Evolutionary conservation across 2,113 vertebrate species (phyloP).

Genomic region (Ctenomys sociabilis): DNA sequence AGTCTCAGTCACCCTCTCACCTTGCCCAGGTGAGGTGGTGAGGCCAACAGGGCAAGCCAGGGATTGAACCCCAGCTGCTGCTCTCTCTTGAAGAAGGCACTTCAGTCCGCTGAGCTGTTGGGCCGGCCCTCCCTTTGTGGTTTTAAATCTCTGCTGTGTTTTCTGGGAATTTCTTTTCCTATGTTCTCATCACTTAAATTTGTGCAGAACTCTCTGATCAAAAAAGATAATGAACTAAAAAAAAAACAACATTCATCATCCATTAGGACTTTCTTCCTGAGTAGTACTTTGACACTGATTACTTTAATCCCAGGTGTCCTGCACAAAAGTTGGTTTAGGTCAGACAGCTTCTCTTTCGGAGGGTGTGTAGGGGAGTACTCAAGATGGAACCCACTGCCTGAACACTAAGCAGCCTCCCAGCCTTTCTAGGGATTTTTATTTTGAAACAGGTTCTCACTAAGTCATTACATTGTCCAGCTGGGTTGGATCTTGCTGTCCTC

Average conservation of each 20-base stretch:
- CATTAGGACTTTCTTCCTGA: background rate
- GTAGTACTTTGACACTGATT: background rate
- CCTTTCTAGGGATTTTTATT: background rate
- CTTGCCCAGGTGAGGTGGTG: no score
- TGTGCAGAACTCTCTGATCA: background rate
- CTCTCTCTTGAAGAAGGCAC: no score
- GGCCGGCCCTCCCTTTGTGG: background rate
- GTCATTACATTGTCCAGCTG: background rate
- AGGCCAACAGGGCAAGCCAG: no score
- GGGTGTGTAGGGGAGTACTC: fast-evolving
- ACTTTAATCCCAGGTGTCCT: background rate
- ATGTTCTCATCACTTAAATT: background rate
- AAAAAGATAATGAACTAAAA: background rate
- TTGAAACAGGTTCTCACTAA: background rate
- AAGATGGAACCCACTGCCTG: background rate
- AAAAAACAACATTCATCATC: background rate
- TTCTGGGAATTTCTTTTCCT: background rate
- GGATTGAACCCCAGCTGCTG: no score
- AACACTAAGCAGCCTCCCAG: background rate
- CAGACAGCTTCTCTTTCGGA: background rate
- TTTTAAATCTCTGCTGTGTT: background rate
- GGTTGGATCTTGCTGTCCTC: background rate
- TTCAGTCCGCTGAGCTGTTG: no score
- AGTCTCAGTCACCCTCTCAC: no score
- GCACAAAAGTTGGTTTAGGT: background rate